Base-by-base conservation (phyloP, 2,113 vertebrate species). In the Solenodon paradoxus region DNA sequence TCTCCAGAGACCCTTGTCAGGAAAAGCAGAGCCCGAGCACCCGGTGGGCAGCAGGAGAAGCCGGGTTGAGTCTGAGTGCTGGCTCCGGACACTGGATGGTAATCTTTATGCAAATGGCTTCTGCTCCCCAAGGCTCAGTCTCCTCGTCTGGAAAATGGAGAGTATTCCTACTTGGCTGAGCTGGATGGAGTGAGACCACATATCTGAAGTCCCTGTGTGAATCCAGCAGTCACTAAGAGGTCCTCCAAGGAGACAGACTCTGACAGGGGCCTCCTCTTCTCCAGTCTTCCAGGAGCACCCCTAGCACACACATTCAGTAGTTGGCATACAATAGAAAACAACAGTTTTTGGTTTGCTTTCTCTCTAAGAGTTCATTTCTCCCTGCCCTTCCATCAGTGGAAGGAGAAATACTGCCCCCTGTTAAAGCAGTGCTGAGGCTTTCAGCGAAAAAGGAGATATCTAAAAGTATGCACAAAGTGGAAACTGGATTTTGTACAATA, bases 381-480 rank as follows among this genome's bases (percentile, higher is more conserved):
- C 40, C 19, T n/a, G n/a, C 12, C 40, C 35, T 55, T 72, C 2
- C n/a, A n/a, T 90, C 45, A 95, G 3, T n/a, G 24, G 32, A 86
- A 66, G 19, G 53, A 78, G 51, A 64, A 89, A 61, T 51, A 40
- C 0, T 49, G 7, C 4, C 10, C 24, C 13, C 4, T 64, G 64
- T 49, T 4, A 89, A 81, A 71, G n/a, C 49, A 85, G 32, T 38
- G 20, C 9, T 63, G 72, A 93, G 2, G 16, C 19, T 55, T 83
- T 72, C 47, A 78, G 79, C 32, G 10, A 82, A 88, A 64, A 55
- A 57, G 57, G 35, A 94, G 38, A 82, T 8, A 53, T 49, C 53
- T 94, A 82, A 47, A 95, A 95, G n/a, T 49, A 28, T 45, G 86
- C 81, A 82, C 42, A 47, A 78, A 95, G 66, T 61, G 66, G 17